phyloP scores from a whole-genome alignment of 2,113 vertebrate species.

The Urocitellus parryii region DNA sequence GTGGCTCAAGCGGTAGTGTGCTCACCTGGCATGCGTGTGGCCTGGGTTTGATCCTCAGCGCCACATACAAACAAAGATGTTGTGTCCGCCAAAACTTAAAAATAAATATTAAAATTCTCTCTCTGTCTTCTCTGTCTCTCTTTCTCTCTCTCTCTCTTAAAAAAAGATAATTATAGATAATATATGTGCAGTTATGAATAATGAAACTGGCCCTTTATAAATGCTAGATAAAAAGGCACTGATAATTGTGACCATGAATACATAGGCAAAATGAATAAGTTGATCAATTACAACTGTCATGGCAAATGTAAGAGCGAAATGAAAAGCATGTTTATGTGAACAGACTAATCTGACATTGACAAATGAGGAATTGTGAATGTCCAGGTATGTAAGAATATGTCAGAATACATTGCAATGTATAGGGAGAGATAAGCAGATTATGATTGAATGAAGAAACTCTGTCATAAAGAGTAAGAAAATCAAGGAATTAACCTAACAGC shows the following conservation, averaged over 20 bases:
- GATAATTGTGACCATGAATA: neutral
- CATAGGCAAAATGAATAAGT: neutral
- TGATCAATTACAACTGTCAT: neutral
- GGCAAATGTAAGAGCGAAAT: neutral
- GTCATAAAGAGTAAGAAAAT: neutral
- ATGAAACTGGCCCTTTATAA: neutral
- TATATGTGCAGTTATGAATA: neutral
- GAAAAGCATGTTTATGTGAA: neutral
- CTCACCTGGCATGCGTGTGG: no score
- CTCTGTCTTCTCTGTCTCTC: no score
- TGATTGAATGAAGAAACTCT: neutral
- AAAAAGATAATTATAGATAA: neutral
- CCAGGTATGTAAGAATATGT: neutral
- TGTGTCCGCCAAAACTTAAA: no score
- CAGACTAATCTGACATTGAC: conserved; percentile 2
- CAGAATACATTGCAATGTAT: neutral
- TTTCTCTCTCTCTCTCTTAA: no score
- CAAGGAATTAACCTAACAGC: neutral
- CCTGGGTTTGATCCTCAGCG: no score
- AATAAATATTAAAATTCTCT: no score
- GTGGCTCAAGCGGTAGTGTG: no score
- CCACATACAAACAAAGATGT: no score
- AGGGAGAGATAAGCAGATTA: neutral
- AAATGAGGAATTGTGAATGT: neutral
- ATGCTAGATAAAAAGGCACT: neutral